A percentile compares a stretch with the other conserved stretches of the same genome.
phyloP scores from a whole-genome alignment of 1,140 invertebrate species.

The Phenacoccus solenopsis region DNA sequence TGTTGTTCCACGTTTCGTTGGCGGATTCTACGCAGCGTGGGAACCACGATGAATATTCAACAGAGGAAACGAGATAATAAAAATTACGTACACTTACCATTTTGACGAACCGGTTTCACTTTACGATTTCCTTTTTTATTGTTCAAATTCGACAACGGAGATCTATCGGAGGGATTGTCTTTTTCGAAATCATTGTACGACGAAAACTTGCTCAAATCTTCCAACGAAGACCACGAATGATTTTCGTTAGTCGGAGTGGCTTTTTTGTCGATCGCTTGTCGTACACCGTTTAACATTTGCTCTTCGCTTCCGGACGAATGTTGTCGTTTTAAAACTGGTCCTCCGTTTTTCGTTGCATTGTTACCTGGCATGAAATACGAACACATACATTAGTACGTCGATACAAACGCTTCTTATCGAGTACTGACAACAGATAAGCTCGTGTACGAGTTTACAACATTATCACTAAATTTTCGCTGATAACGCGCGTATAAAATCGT shows the following conservation, averaged over 20 bases:
- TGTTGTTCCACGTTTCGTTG: constrained; percentile 26
- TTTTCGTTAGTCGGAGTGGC: constrained; percentile 18
- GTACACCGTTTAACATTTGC: constrained; percentile 30
- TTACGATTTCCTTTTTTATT: constrained; percentile 21
- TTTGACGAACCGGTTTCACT: constrained; percentile 18
- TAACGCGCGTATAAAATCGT: too few species aligned
- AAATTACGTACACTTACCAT: not conserved
- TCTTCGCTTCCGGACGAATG: constrained; percentile 41
- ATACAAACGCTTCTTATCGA: too few species aligned
- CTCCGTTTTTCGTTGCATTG: constrained; percentile 12
- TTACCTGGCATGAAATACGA: constrained; percentile 24
- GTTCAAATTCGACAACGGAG: constrained; percentile 19
- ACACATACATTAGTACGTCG: too few species aligned
- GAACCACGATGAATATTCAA: not conserved
- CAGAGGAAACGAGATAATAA: not conserved
- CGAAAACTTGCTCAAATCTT: constrained; percentile 25
- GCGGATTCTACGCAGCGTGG: not conserved
- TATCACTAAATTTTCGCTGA: too few species aligned
- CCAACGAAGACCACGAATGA: constrained; percentile 27
- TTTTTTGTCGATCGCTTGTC: not conserved
- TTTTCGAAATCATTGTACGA: constrained; percentile 21
- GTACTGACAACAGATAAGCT: too few species aligned
- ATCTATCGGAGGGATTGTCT: not conserved
- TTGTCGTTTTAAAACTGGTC: constrained; percentile 33
- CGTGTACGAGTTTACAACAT: too few species aligned